Evolutionary conservation across 2,888 invertebrate species (phyloP).

Genomic region (Sminthurinus aureus): DNA sequence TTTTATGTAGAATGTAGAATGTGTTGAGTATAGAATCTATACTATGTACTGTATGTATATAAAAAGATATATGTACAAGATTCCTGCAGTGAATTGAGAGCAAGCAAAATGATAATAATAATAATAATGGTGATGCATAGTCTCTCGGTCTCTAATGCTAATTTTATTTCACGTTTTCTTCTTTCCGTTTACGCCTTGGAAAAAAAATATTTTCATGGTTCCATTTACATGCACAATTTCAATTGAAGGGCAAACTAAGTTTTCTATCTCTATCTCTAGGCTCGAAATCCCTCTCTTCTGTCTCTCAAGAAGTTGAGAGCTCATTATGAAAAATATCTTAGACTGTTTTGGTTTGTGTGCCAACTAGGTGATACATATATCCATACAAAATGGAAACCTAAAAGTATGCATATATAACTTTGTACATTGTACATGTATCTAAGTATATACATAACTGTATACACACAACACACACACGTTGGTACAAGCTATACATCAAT

Average conservation of each 20-base stretch:
- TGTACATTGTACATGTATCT: too few relatives aligned
- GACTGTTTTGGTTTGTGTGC: neutral
- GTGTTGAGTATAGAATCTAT: neutral
- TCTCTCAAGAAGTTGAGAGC: neutral
- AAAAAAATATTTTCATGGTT: constrained; percentile 18
- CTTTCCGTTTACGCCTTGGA: neutral
- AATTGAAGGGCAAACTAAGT: constrained; percentile 16
- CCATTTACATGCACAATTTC: constrained; percentile 21
- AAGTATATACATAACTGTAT: too few relatives aligned
- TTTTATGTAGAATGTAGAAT: neutral
- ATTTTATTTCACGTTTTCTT: constrained; percentile 13
- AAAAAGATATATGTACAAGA: neutral
- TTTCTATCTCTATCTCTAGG: neutral
- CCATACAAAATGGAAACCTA: neutral
- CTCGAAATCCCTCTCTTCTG: too few relatives aligned
- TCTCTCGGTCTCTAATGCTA: neutral
- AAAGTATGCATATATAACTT: too few relatives aligned
- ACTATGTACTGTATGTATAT: neutral
- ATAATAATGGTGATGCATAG: neutral
- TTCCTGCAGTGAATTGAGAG: too few relatives aligned
- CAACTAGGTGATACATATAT: neutral
- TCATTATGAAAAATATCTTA: neutral
- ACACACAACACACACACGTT: too few relatives aligned
- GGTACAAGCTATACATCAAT: too few relatives aligned
- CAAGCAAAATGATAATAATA: too few relatives aligned